These are phyloP conservation scores for Podarcis cretensis DNA, from an alignment of 2,113 vertebrate species.

Conservation along the genomic window DNA sequence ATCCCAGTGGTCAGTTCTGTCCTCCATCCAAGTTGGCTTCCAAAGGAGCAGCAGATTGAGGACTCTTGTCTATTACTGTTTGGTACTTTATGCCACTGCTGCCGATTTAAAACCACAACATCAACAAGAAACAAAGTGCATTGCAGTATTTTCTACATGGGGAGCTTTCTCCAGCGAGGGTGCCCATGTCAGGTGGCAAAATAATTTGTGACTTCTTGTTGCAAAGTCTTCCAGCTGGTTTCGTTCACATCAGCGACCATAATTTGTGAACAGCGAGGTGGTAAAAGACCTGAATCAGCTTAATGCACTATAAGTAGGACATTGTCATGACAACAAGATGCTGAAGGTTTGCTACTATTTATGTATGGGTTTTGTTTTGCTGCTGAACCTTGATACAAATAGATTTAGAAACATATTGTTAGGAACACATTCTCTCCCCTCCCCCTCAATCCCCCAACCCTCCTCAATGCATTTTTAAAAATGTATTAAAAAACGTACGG, in stretches of 20 bases:
- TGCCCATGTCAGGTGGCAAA: conserved; percentile 69
- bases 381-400: conserved; percentile 73
- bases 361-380: conserved; percentile 79
- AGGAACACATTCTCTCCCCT: conserved; percentile 26
- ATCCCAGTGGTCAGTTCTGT: accelerated
- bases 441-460: neutral
- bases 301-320: conserved; percentile 86
- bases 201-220: conserved; percentile 73
- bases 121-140: neutral
- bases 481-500: conserved; percentile 24
- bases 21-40: neutral
- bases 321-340: conserved; percentile 83
- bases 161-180: conserved; percentile 53
- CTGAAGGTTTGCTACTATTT: conserved; percentile 81
- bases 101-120: neutral
- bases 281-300: conserved; percentile 85
- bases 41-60: neutral
- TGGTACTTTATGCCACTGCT: neutral
- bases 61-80: conserved; percentile 7
- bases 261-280: conserved; percentile 84
- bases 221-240: conserved; percentile 73
- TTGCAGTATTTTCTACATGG: conserved; percentile 31
- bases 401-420: conserved; percentile 74
- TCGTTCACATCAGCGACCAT: conserved; percentile 78
- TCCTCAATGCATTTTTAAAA: conserved; percentile 41